A percentile compares a stretch with the other conserved stretches of the same genome.
Evolutionary conservation across 2,797 vertebrate species (phyloP).

Genomic region (Phoeniculus purpureus): DNA sequence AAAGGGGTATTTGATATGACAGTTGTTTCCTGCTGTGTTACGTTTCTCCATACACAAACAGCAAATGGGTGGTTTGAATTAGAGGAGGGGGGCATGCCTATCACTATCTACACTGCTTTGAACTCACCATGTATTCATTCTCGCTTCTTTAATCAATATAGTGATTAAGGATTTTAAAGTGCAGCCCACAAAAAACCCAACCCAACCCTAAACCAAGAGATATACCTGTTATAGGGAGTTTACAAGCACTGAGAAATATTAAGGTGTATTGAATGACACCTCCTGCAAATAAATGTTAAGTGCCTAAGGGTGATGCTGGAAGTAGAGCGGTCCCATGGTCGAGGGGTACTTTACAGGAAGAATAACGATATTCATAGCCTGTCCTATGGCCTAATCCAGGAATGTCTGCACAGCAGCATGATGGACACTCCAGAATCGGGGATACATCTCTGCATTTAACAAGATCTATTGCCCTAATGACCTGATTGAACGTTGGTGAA

Average conservation of each 20-base stretch:
- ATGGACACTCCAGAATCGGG: background rate
- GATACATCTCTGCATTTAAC: background rate
- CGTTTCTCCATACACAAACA: slow-evolving; percentile 13
- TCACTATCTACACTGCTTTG: background rate
- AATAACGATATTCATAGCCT: background rate
- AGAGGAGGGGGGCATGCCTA: background rate
- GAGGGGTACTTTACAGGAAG: background rate
- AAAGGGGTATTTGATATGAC: slow-evolving; percentile 37
- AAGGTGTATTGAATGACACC: background rate
- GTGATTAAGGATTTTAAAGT: background rate
- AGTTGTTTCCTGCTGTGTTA: slow-evolving; percentile 54
- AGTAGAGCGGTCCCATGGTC: accelerated
- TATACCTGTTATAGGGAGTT: background rate
- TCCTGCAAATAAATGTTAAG: background rate
- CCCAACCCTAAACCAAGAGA: background rate
- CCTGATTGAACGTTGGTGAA: background rate
- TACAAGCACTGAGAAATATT: background rate
- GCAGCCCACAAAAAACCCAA: background rate
- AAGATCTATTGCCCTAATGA: background rate
- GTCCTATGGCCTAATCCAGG: background rate
- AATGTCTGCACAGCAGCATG: background rate
- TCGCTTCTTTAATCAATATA: background rate
- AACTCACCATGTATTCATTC: background rate
- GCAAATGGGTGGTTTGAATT: slow-evolving; percentile 33
- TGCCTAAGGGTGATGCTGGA: background rate